Conservation (phyloP, 2,113 vertebrate genomes). For the Diphyllodes magnificus region DNA sequence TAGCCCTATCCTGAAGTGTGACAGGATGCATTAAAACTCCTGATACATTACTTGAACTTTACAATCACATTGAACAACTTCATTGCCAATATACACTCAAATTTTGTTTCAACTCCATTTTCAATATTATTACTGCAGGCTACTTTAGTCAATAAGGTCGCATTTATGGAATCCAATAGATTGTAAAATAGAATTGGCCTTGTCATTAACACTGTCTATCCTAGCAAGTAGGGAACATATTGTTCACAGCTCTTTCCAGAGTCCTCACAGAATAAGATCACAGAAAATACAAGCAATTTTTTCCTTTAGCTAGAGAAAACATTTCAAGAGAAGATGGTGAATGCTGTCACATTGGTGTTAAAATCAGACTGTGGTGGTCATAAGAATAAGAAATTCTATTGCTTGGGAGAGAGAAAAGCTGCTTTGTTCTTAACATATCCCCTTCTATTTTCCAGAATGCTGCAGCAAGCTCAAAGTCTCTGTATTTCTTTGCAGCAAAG, state of each 20-base stretch:
- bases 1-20: background rate
- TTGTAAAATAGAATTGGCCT: background rate
- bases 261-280: background rate
- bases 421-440: background rate
- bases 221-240: background rate
- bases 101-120: background rate
- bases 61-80: background rate
- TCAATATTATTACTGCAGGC: background rate
- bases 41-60: background rate
- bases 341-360: background rate
- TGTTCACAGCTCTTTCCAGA: background rate
- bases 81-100: background rate
- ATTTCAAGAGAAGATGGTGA: background rate
- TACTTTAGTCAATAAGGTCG: background rate
- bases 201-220: background rate
- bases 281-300: background rate
- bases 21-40: background rate
- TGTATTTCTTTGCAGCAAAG: background rate
- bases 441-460: constrained; percentile 14
- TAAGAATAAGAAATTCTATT: background rate
- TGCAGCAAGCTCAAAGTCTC: background rate
- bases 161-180: background rate
- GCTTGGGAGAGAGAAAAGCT: constrained; percentile 21
- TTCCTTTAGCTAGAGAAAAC: background rate
- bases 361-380: background rate